These are phyloP conservation scores for Drosophila triauraria DNA, from an alignment of 1,140 invertebrate species.

Conservation along the genomic window DNA sequence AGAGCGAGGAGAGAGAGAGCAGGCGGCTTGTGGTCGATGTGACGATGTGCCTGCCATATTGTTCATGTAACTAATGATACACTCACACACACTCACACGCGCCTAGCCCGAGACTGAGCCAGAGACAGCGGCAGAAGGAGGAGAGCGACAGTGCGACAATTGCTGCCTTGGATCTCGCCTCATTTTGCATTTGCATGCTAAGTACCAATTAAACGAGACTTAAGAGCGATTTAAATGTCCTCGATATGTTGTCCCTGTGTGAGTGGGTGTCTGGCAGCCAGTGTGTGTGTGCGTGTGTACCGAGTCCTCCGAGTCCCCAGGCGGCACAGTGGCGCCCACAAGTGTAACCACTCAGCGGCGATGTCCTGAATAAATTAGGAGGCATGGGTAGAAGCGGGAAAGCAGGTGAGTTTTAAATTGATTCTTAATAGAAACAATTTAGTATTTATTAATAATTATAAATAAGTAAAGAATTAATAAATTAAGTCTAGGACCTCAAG, in stretches of 20 bases:
- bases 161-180: constrained; percentile 63
- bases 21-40: constrained; percentile 2
- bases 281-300: background rate
- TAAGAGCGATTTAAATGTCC: constrained; percentile 70
- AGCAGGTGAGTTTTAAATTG: background rate
- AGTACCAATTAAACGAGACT: constrained; percentile 74
- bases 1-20: background rate
- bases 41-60: constrained; percentile 40
- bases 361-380: constrained; percentile 7
- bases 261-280: background rate
- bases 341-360: background rate
- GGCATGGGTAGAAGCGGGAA: background rate
- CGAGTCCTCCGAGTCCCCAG: background rate
- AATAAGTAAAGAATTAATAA: background rate
- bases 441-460: too few relatives aligned
- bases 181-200: constrained; percentile 77
- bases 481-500: too few relatives aligned
- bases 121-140: background rate
- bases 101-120: background rate
- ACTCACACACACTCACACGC: constrained; percentile 7
- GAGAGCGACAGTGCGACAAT: constrained; percentile 47
- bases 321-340: constrained; percentile 12
- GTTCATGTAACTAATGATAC: constrained; percentile 53
- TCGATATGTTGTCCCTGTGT: constrained; percentile 56
- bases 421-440: background rate